Conservation (phyloP, 2,113 vertebrate genomes). For the Romanogobio albipinnatus region DNA sequence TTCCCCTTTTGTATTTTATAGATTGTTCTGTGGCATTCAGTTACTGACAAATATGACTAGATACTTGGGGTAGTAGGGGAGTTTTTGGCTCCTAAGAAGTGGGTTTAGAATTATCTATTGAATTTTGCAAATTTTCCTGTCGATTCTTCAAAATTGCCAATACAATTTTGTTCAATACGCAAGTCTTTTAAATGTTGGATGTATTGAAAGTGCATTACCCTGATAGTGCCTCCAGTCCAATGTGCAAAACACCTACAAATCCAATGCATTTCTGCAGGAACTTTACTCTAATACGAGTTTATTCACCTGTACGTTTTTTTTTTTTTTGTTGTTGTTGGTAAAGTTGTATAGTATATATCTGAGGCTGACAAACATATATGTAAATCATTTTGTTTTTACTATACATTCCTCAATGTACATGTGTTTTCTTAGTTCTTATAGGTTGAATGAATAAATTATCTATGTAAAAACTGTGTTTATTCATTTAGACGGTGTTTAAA, state of each 20-base stretch:
- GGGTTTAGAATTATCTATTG: background rate
- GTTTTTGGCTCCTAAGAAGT: background rate
- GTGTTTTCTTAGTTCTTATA: constrained; percentile 39
- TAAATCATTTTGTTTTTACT: constrained; percentile 30
- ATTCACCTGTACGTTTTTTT: background rate
- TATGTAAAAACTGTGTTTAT: constrained; percentile 19
- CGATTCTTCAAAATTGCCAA: background rate
- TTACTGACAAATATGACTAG: constrained; percentile 44
- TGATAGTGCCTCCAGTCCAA: constrained; percentile 35
- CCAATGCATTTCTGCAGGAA: constrained; percentile 20
- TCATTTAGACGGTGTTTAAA: constrained; percentile 24
- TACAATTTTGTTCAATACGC: background rate
- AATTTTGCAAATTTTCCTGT: background rate
- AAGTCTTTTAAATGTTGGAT: constrained; percentile 23
- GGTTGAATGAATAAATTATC: constrained; percentile 29
- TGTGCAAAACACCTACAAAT: constrained; percentile 4
- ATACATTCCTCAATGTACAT: constrained; percentile 23
- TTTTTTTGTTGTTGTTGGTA: too few relatives aligned
- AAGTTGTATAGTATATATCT: background rate
- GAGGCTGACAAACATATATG: constrained; percentile 7
- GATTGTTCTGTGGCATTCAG: constrained; percentile 68
- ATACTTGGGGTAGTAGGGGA: constrained; percentile 7
- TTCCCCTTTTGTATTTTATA: constrained; percentile 73
- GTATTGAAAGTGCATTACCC: constrained; percentile 34
- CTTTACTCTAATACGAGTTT: background rate